Base-by-base conservation (phyloP, 2,888 invertebrate genomes). In the Melanchra persicariae region DNA sequence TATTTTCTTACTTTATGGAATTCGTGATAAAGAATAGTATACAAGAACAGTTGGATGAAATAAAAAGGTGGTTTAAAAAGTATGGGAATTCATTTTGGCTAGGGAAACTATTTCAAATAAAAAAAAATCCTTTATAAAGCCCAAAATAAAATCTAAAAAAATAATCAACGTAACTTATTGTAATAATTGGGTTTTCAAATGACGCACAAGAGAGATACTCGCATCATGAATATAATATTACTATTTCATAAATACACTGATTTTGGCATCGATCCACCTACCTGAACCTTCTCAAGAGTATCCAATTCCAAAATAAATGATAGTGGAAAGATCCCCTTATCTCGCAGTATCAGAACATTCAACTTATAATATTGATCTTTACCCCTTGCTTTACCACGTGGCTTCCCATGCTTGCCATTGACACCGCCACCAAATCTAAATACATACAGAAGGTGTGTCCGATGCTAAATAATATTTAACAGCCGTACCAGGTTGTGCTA, bases 351-450 rank as follows among this genome's bases (percentile, higher is more conserved):
- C 49, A 45, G 24, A 34, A 59, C 63, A 45, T 63, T 55, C 40
- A 49, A 62, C 75, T 81, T 68, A 81, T 69, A 49, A 58, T 65
- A 58, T 58, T 81, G 77, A 81, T 77, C 82, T 81, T 69, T 61
- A 61, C 24, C 63, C 67, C 51, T 61, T 45, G 37, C 15, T 61
- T 30, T 61, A 15, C 43, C 77, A 55, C 78, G 47, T 73, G 55
- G 51, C 40, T 64, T 64, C 64, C 26, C 19, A 52, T 26, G 55
- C 12, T 34, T 47, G 51, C 30, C 19, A 12, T 70, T 69, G 45
- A 9, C 22, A 30, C 22, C 10, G 40, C 19, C 17, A 34, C 12
- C 15, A 37, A 34, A 17, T 10, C 6, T 0, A 45, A 15, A 26
- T 7, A 2, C 1, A 2, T n/a, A 1, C 49, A 77, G 77, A 76